Evolutionary conservation across 2,797 vertebrate genomes (phyloP).

Genomic region (Echiichthys vipera): DNA sequence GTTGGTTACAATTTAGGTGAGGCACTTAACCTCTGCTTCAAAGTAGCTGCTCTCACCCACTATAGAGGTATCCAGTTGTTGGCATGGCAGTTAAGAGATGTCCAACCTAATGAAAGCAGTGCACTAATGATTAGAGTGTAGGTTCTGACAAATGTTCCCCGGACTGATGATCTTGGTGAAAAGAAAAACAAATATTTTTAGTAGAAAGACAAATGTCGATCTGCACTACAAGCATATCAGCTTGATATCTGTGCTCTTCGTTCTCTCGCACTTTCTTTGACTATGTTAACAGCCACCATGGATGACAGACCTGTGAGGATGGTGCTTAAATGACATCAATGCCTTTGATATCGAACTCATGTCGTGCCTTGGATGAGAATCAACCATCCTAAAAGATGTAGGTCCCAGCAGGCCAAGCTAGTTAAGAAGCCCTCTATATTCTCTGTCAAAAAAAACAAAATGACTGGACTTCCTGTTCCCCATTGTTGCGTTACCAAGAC

Average conservation of each 20-base stretch:
- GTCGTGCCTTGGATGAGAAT: not conserved
- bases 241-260: not conserved
- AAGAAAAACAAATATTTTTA: not conserved
- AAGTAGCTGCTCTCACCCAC: not conserved
- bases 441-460: conserved; percentile 7
- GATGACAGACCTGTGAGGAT: not conserved
- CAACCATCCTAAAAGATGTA: not conserved
- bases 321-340: not conserved
- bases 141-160: too few relatives aligned
- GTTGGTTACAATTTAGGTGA: too few relatives aligned
- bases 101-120: not conserved
- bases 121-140: not conserved
- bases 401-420: not conserved
- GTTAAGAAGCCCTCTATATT: conserved; percentile 6
- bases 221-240: not conserved
- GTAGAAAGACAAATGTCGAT: not conserved
- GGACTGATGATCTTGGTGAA: not conserved
- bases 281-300: not conserved
- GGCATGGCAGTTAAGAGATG: not conserved
- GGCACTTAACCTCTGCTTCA: not conserved
- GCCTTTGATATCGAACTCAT: not conserved
- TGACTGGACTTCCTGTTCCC: conserved; percentile 11
- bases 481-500: conserved; percentile 27
- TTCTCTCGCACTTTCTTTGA: not conserved
- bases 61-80: not conserved